Evolutionary conservation across 2,888 invertebrate species (phyloP).

Genomic region (Rhamphomyia laevipes): DNA sequence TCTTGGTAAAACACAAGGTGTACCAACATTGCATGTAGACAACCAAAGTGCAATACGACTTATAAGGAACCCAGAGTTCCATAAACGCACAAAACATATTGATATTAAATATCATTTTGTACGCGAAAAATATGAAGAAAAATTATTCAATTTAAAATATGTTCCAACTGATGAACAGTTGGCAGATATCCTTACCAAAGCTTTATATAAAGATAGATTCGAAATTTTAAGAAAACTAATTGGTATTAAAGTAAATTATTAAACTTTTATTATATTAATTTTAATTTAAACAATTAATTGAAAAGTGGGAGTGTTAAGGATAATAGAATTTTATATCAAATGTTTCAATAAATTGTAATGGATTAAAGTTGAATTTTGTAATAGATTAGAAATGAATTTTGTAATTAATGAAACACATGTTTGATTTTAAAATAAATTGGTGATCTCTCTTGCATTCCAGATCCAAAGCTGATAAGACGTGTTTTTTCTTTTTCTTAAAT

Average conservation of each 20-base stretch:
- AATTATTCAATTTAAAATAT: constrained; percentile 2
- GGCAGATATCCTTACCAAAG: neutral
- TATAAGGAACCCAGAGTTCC: constrained; percentile 10
- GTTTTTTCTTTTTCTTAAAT: too few species aligned
- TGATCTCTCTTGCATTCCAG: too few species aligned
- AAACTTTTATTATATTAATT: neutral
- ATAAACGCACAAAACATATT: constrained; percentile 12
- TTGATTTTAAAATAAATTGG: too few species aligned
- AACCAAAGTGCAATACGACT: constrained; percentile 17
- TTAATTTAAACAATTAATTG: too few species aligned
- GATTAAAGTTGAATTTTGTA: too few species aligned
- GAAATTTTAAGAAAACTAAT: too few species aligned
- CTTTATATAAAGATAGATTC: neutral
- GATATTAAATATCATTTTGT: constrained; percentile 9
- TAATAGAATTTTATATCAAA: too few species aligned
- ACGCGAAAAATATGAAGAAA: constrained; percentile 2
- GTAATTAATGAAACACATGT: too few species aligned
- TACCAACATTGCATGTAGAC: constrained; percentile 12
- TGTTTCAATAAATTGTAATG: too few species aligned
- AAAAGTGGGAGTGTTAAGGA: too few species aligned
- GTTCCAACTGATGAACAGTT: neutral
- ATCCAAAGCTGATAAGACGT: too few species aligned
- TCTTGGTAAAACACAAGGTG: neutral
- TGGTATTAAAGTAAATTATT: neutral
- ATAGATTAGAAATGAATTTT: too few species aligned